Percentiles rank a stretch among this genome's conserved stretches.
Evolutionary conservation across 2,888 invertebrate genomes (phyloP).

Genomic region (Apotomis capreana): DNA sequence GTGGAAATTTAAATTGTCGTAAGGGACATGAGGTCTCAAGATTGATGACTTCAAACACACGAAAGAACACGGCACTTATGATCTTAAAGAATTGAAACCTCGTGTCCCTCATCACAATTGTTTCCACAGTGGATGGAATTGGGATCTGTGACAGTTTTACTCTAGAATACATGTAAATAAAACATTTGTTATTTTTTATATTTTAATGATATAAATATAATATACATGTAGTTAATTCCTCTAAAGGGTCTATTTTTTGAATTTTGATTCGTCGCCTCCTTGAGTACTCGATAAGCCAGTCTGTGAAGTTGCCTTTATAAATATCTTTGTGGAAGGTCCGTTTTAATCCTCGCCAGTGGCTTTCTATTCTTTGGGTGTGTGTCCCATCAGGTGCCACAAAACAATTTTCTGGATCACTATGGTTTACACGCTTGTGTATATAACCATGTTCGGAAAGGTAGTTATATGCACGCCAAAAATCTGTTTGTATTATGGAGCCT

Average conservation of each 20-base stretch:
- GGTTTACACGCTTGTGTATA: constrained; percentile 45
- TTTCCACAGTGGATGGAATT: no score
- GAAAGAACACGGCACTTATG: no score
- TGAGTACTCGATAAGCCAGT: background rate
- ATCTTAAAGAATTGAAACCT: no score
- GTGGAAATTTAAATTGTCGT: no score
- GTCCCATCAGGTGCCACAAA: constrained; percentile 43
- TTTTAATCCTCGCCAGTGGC: constrained; percentile 11
- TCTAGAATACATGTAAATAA: no score
- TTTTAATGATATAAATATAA: background rate
- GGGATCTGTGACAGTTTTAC: no score
- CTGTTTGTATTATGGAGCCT: constrained; percentile 45
- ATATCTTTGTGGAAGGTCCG: background rate
- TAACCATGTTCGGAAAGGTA: constrained; percentile 41
- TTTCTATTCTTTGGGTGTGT: constrained; percentile 21
- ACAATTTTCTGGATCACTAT: constrained; percentile 39
- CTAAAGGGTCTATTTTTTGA: background rate
- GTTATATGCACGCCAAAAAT: constrained; percentile 43
- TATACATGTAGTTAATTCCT: background rate
- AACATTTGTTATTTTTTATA: no score
- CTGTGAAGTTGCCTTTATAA: background rate
- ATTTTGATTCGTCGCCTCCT: background rate
- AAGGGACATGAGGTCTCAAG: no score
- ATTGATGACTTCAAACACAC: no score
- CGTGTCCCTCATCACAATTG: no score